Conservation (phyloP, 1,140 invertebrate genomes). For the Bombus pascuorum region DNA sequence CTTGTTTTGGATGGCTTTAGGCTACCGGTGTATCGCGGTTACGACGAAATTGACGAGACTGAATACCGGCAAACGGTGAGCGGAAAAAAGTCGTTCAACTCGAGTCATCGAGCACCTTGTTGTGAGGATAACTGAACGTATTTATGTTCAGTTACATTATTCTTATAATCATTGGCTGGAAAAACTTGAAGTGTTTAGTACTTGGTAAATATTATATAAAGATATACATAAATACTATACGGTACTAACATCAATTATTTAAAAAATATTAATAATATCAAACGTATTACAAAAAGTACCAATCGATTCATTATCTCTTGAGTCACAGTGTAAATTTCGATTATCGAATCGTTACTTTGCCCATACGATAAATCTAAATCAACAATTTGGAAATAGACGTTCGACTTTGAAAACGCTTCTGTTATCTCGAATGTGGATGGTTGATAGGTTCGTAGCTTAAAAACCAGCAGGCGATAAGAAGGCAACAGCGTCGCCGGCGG, state of each 20-base stretch:
- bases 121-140: too few relatives aligned
- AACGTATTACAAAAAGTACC: background rate
- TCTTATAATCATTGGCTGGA: too few relatives aligned
- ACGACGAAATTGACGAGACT: constrained; percentile 46
- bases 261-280: too few relatives aligned
- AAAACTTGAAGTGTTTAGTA: too few relatives aligned
- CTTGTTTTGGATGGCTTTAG: constrained; percentile 72
- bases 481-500: constrained; percentile 38
- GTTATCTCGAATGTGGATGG: background rate
- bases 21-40: constrained; percentile 50
- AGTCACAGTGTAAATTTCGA: background rate
- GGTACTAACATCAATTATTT: too few relatives aligned
- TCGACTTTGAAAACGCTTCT: background rate
- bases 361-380: background rate
- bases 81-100: background rate
- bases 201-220: too few relatives aligned
- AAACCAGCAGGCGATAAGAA: constrained; percentile 70
- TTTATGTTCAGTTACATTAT: too few relatives aligned
- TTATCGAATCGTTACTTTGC: background rate
- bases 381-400: background rate
- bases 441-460: constrained; percentile 58
- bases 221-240: too few relatives aligned
- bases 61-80: background rate
- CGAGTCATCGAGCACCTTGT: background rate
- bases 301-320: too few relatives aligned